Conservation (phyloP, 2,797 vertebrate genomes). For the Myoxocephalus aenaeus region DNA sequence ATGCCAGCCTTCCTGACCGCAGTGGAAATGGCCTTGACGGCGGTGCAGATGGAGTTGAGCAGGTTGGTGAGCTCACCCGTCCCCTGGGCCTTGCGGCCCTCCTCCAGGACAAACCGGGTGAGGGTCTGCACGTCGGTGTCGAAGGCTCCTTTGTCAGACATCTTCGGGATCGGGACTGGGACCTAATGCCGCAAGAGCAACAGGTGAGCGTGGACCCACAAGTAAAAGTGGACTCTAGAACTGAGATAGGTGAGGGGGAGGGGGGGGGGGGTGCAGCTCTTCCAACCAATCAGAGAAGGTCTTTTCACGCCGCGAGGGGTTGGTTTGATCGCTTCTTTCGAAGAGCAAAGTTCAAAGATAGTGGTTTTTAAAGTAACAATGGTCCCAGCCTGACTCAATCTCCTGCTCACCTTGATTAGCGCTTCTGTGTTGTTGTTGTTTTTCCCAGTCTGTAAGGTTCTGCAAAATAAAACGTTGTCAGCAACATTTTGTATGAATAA, state of each 20-base stretch:
- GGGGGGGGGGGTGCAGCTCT: conserved; percentile 58
- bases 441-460: background rate
- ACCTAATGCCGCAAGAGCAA: conserved; percentile 31
- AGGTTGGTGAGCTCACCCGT: conserved; percentile 93
- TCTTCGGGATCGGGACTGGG: conserved; percentile 62
- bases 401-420: background rate
- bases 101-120: conserved; percentile 95
- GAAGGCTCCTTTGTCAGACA: conserved; percentile 89
- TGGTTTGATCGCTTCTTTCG: conserved; percentile 50
- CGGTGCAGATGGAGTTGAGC: conserved; percentile 92
- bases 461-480: too few relatives aligned
- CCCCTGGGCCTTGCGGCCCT: conserved; percentile 89
- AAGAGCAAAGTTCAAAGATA: conserved; percentile 80
- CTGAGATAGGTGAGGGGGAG: conserved; percentile 30
- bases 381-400: background rate
- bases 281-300: conserved; percentile 69
- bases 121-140: conserved; percentile 93
- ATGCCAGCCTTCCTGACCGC: conserved; percentile 95
- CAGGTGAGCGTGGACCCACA: conserved; percentile 15
- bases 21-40: conserved; percentile 92
- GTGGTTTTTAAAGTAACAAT: conserved; percentile 32
- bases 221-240: conserved; percentile 55
- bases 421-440: too few relatives aligned
- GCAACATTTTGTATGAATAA: background rate
- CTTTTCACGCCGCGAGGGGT: background rate